Conservation (phyloP, 64 coral and sea anemone genomes). For the Acropora yongei region DNA sequence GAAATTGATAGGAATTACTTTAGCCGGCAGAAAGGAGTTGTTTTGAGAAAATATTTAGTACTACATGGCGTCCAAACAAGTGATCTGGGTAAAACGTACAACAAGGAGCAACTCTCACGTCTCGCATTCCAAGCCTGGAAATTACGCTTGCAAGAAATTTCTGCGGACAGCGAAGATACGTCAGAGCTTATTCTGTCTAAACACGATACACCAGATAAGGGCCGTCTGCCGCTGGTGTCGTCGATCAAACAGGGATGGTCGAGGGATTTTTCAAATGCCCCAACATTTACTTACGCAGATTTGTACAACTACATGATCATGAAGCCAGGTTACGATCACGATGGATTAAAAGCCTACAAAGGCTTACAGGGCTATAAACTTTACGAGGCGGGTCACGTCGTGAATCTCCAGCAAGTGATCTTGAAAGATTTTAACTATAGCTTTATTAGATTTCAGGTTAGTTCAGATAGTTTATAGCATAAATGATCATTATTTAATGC, state of each 20-base stretch:
- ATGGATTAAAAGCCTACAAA: conserved; percentile 32
- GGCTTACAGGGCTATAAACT: conserved; percentile 33
- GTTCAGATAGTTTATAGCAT: too few species aligned
- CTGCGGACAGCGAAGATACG: not conserved
- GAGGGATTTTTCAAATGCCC: not conserved
- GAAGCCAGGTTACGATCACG: not conserved
- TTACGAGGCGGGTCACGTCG: not conserved
- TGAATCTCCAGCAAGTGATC: conserved; percentile 13
- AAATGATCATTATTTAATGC: too few species aligned
- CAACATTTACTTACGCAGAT: not conserved
- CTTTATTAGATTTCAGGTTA: conserved; percentile 8
- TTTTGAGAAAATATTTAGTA: too few species aligned
- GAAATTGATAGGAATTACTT: not conserved
- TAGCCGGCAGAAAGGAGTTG: not conserved
- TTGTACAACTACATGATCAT: conserved; percentile 6
- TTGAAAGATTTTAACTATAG: conserved; percentile 13
- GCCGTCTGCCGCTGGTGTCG: not conserved
- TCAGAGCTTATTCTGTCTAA: not conserved
- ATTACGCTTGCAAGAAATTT: not conserved
- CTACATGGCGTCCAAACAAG: too few species aligned
- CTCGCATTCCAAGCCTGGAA: not conserved
- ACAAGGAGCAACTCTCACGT: not conserved
- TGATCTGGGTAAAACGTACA: too few species aligned
- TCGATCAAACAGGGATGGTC: conserved; percentile 5
- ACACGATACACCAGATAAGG: not conserved